These are phyloP conservation scores for Callosobruchus maculatus DNA, from an alignment of 2,888 invertebrate species.

Conservation along the genomic window DNA sequence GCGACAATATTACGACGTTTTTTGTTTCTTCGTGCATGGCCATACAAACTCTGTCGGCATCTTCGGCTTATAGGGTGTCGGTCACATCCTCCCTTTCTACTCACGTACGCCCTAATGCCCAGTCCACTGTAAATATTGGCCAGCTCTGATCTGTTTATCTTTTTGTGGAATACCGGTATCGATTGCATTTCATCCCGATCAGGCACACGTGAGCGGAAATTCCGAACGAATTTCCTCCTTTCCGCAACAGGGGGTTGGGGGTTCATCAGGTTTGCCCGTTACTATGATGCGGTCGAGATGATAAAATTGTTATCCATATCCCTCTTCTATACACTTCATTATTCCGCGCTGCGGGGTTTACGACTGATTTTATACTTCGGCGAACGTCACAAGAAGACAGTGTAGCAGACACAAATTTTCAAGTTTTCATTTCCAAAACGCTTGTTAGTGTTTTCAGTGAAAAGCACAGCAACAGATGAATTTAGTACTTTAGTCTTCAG, in stretches of 20 bases:
- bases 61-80: neutral
- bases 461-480: no score
- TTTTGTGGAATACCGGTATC: neutral
- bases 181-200: neutral
- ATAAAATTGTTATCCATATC: neutral
- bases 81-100: neutral
- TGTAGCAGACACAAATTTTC: neutral
- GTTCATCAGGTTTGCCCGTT: neutral
- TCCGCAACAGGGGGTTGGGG: neutral
- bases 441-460: no score
- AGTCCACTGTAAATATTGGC: conserved; percentile 45
- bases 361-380: neutral
- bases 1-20: neutral
- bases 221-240: neutral
- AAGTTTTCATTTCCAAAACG: no score
- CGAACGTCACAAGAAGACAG: neutral
- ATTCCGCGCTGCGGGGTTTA: neutral
- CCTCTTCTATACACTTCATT: neutral
- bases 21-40: neutral
- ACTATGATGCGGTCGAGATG: neutral
- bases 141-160: conserved; percentile 27
- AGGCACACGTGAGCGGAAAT: neutral
- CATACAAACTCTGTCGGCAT: neutral
- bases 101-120: conserved; percentile 33
- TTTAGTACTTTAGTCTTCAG: no score